Base-by-base conservation (phyloP, 2,797 vertebrate genomes). In the Scolopax bukidnonensis region DNA sequence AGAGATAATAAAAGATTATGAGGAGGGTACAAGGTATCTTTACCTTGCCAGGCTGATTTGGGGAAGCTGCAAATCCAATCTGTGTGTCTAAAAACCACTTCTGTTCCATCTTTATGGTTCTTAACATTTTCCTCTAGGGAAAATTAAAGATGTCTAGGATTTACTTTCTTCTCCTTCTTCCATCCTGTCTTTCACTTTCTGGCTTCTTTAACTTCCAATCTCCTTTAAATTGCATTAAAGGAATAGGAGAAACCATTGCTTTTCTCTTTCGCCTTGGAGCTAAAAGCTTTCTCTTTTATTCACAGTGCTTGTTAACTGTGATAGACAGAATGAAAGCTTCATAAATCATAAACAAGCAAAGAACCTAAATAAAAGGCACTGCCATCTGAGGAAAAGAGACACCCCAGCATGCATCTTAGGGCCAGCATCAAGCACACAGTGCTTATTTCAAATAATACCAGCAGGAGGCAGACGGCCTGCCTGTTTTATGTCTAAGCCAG, bases 291-390 rank as follows among this genome's bases (percentile, higher is more conserved):
- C 82, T 97, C 78, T 95, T 96, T 91, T 93, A 68, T 97, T 96
- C 88, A 85, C 60, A 54, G 53, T 16, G 25, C 84, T 88, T 95
- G 94, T 96, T 96, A 96, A 97, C 96, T 8, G 57, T 5, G 3
- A 96, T 63, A 95, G 95, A 94, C 83, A 93, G 93, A 97, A 40
- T 90, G 86, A 97, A 97, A 96, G 70, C 92, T 95, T 96, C 84
- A 79, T 96, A 97, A 97, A 95, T 97, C 96, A 96, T 97, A 95
- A 97, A 95, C 77, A 97, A 97, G 84, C 64, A 94, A 82, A 96
- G 70, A 80, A 64, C 87, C 94, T 95, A 89, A 96, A 89, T 90
- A 93, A 64, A 95, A 97, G 71, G 83, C 83, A 73, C 63, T 36
- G 43, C 38, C 79, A 95, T 73, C 30, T 10, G 30, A 80, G 17